Conservation (phyloP, 2,888 invertebrate genomes). For the Anaspis maculata region DNA sequence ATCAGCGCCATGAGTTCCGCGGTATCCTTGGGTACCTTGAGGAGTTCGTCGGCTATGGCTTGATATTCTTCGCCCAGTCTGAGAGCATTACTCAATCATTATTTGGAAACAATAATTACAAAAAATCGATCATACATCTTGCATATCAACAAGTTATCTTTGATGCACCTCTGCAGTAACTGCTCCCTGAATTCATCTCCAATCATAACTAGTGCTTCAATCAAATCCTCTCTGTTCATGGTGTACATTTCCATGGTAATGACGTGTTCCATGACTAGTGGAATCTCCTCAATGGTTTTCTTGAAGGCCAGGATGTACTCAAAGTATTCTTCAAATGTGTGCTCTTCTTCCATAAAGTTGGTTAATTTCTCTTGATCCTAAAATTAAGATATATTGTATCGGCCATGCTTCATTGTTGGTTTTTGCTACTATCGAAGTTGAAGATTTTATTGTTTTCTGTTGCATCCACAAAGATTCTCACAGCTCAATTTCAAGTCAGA, state of each 20-base stretch:
- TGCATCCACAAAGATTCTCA: not conserved
- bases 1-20: conserved; percentile 78
- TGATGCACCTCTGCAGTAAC: conserved; percentile 65
- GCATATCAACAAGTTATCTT: conserved; percentile 71
- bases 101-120: not conserved
- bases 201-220: conserved; percentile 58
- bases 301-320: conserved; percentile 54
- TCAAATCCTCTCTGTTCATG: conserved; percentile 71
- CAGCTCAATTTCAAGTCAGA: too few species aligned
- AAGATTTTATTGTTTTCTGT: too few species aligned
- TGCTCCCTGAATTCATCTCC: conserved; percentile 62
- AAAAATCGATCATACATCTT: conserved; percentile 51
- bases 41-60: conserved; percentile 64
- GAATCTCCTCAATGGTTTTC: conserved; percentile 53
- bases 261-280: conserved; percentile 52
- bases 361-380: conserved; percentile 57
- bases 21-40: conserved; percentile 75
- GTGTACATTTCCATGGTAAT: conserved; percentile 77
- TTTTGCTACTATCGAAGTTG: too few species aligned
- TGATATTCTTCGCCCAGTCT: conserved; percentile 82
- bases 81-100: conserved; percentile 5
- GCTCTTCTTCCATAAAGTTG: conserved; percentile 57
- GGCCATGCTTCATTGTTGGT: too few species aligned
- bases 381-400: too few species aligned
- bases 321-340: conserved; percentile 57